Evolutionary conservation across 2,888 invertebrate genomes (phyloP), one percentile per base, ranked within the genome.

Genomic region (Spodoptera exigua): DNA sequence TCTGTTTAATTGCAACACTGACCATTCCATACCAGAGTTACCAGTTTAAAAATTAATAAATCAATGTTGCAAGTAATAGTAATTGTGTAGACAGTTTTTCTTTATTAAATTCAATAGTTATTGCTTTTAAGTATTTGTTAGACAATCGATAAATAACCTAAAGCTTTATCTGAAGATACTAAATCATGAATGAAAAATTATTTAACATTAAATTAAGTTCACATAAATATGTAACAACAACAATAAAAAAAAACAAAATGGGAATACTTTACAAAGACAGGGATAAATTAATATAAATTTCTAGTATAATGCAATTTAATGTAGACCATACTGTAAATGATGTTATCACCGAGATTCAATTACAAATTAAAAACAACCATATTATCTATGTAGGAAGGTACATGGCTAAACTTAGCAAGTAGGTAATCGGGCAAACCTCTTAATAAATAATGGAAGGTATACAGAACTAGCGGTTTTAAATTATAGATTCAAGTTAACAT

Each of bases 211-310:
- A 65, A 66, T 57, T 61, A 72, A 82, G 76, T 83, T 79, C 69
- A 81, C 72, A 86, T 83, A 85, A 88, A 87, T 85, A n/a, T n/a
- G n/a, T n/a, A 89, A 88, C 86, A 89, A 89, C 75, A 89, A 89
- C 86, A 86, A 87, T 80, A 82, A 80, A 79, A 71, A 75, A 79
- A 68, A 81, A 70, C 70, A 80, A 78, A 77, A 77, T 76, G 32
- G 41, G 13, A 51, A 56, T 74, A 58, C 43, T 58, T 61, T 65
- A 76, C 49, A 64, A 34, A 51, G 14, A 40, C 41, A 43, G 12
- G 39, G 34, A 57, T 61, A 69, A 62, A 66, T 67, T 62, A 75
- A 61, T 27, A 49, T 61, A 44, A 61, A 44, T 34, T 34, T 58
- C 53, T 54, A 73, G 74, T 73, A 65, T 41, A 9, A 9, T 27